Evolutionary conservation across 2,113 vertebrate genomes (phyloP).

Genomic region (Microcebus lehilahytsara): DNA sequence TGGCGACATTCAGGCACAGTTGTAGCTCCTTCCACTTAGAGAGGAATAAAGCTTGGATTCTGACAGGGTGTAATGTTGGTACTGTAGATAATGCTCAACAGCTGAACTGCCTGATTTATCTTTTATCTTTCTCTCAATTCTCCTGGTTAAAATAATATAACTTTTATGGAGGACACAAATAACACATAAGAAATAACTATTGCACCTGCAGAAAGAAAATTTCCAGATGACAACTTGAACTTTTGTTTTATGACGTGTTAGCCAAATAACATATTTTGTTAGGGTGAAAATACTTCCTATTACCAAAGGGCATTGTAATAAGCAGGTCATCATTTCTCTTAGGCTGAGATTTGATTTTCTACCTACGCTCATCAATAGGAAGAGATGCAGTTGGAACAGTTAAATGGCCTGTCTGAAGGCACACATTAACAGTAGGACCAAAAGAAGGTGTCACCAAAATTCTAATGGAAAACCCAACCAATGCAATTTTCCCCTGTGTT

Average conservation of each 20-base stretch:
- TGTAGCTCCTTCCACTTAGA: background rate
- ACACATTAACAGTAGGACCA: background rate
- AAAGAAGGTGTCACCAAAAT: background rate
- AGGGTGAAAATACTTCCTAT: background rate
- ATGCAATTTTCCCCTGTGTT: background rate
- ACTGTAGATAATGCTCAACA: background rate
- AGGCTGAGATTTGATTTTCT: background rate
- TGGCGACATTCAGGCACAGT: background rate
- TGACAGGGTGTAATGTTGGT: background rate
- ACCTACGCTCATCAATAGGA: background rate
- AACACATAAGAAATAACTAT: background rate
- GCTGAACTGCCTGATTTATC: background rate
- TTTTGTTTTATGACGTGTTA: constrained; percentile 6
- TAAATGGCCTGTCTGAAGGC: background rate
- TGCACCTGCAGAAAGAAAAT: background rate
- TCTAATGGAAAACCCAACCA: background rate
- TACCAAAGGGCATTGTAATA: background rate
- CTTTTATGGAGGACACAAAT: constrained; percentile 15
- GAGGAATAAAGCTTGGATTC: background rate
- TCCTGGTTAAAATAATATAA: constrained; percentile 2
- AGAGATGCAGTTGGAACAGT: background rate
- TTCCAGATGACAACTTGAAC: background rate
- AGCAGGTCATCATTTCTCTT: background rate
- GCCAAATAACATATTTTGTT: background rate
- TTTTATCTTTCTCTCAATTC: constrained; percentile 4